Percentiles rank a stretch among this genome's conserved stretches.
Conservation (phyloP, 2,113 vertebrate genomes). For the Heterotilapia buettikoferi region DNA sequence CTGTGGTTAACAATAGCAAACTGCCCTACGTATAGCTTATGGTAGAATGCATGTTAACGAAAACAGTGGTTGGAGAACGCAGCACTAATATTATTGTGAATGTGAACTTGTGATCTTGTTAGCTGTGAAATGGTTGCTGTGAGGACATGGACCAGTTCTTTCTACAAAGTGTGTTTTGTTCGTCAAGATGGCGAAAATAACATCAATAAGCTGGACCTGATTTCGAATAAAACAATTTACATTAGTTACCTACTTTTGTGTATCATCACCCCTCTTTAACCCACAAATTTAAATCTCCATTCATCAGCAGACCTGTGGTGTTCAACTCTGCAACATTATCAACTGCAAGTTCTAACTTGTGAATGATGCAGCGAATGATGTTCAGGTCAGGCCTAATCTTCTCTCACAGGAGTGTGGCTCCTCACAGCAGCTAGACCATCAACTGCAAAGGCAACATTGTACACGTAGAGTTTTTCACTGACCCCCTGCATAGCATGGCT, state of each 20-base stretch:
- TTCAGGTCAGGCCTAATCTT: background rate
- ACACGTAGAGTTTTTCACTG: background rate
- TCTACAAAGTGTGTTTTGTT: background rate
- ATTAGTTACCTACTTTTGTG: background rate
- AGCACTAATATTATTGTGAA: background rate
- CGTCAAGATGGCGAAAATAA: background rate
- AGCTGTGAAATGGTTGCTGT: background rate
- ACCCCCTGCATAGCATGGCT: background rate
- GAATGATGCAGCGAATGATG: background rate
- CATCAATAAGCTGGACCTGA: background rate
- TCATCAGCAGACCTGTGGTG: background rate
- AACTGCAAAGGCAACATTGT: background rate
- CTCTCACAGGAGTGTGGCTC: background rate
- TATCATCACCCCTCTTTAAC: background rate
- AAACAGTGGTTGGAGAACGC: background rate
- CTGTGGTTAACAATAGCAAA: background rate
- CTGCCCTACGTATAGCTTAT: background rate
- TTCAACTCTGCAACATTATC: background rate
- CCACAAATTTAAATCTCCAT: background rate
- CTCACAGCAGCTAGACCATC: background rate
- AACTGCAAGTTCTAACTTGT: background rate
- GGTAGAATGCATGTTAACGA: background rate
- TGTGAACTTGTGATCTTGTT: background rate
- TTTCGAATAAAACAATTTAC: background rate
- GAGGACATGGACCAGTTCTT: background rate